Evolutionary conservation across 2,888 invertebrate species (phyloP).

Genomic region (Ferdinandea cuprea): DNA sequence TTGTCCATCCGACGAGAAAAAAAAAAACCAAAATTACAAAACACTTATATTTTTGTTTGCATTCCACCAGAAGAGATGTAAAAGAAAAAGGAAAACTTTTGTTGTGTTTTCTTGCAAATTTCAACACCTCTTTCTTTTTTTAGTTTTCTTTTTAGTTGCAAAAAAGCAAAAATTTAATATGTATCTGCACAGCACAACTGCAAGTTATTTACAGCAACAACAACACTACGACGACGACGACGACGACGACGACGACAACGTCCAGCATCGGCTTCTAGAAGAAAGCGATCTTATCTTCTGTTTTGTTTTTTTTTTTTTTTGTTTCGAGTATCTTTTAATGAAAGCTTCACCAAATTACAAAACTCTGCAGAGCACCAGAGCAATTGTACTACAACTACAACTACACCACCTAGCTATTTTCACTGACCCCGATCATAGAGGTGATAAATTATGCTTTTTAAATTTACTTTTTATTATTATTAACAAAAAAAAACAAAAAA

Average conservation of each 20-base stretch:
- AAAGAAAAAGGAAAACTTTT: conserved; percentile 5
- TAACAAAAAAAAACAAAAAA: conserved; percentile 28
- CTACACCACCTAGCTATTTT: conserved; percentile 78
- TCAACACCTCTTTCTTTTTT: conserved; percentile 24
- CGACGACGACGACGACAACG: neutral
- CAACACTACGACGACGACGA: conserved; percentile 8
- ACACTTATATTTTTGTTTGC: neutral
- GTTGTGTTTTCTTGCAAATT: too few relatives aligned
- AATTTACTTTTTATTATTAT: conserved; percentile 35
- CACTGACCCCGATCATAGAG: conserved; percentile 81
- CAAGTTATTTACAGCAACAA: conserved; percentile 27
- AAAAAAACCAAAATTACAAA: too few relatives aligned
- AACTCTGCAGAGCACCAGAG: neutral
- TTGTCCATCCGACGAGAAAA: neutral
- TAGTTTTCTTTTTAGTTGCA: conserved; percentile 5
- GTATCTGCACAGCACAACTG: conserved; percentile 1
- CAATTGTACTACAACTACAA: conserved; percentile 8
- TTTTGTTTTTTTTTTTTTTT: conserved; percentile 15
- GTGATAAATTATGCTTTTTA: conserved; percentile 66
- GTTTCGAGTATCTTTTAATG: conserved; percentile 41
- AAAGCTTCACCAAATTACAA: conserved; percentile 26
- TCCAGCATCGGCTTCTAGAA: conserved; percentile 54
- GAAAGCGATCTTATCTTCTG: conserved; percentile 65
- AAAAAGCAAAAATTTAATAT: neutral
- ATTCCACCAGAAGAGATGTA: neutral